Conservation (phyloP, 2,797 vertebrate species). For the Pangasius djambal region DNA sequence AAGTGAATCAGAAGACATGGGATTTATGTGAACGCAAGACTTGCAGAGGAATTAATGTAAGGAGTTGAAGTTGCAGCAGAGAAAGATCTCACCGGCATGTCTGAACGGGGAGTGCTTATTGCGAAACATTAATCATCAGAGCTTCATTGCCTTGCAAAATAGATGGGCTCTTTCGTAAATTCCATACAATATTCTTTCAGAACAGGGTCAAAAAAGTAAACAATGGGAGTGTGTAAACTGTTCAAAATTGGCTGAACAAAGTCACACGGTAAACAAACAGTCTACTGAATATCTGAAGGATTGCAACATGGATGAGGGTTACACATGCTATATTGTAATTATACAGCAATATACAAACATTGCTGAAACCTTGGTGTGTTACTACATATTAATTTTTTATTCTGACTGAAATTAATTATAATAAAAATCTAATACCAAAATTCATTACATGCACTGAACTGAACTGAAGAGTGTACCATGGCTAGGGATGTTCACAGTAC, state of each 20-base stretch:
- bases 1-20: not conserved
- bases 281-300: not conserved
- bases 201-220: not conserved
- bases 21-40: conserved; percentile 13
- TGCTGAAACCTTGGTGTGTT: not conserved
- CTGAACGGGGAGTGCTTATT: not conserved
- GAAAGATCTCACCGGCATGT: conserved; percentile 6
- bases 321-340: not conserved
- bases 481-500: not conserved
- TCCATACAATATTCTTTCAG: not conserved
- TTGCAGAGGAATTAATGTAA: not conserved
- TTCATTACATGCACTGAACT: too few relatives aligned
- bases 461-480: not conserved
- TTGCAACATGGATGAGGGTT: not conserved
- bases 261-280: conserved; percentile 2
- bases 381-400: not conserved
- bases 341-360: not conserved
- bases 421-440: not conserved
- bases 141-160: not conserved
- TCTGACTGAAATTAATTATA: not conserved
- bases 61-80: not conserved
- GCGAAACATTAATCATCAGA: conserved; percentile 9
- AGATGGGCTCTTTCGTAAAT: not conserved
- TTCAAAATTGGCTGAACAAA: not conserved
- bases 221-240: conserved; percentile 8